These are phyloP conservation scores for Tragulus kanchil DNA, from an alignment of 2,113 vertebrate species.

Conservation along the genomic window DNA sequence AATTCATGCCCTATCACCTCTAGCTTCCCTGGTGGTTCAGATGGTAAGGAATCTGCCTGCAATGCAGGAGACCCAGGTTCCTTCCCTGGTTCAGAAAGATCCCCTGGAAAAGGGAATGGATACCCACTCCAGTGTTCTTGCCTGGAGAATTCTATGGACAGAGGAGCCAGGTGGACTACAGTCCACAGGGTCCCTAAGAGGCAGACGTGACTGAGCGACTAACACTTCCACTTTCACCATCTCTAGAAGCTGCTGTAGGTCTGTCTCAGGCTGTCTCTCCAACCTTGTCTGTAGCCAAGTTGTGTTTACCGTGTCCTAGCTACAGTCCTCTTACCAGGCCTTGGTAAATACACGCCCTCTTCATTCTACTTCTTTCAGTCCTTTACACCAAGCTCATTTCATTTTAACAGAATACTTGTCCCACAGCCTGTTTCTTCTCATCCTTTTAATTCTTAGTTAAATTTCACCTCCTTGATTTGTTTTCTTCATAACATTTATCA, in stretches of 20 bases:
- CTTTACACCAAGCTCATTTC: background rate
- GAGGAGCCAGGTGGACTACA: background rate
- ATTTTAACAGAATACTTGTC: background rate
- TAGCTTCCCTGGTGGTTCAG: background rate
- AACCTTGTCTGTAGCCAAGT: background rate
- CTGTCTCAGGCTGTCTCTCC: background rate
- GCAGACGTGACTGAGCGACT: background rate
- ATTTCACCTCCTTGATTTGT: background rate
- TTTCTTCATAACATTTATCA: background rate
- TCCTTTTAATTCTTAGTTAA: background rate
- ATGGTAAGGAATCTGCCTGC: background rate
- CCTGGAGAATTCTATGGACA: background rate
- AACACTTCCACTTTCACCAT: background rate
- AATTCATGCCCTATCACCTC: background rate
- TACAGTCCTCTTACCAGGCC: background rate
- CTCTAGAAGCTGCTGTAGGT: background rate
- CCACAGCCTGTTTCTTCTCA: background rate
- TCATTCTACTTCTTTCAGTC: background rate
- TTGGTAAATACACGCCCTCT: background rate
- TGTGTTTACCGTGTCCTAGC: background rate
- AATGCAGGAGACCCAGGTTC: background rate
- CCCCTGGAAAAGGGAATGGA: background rate
- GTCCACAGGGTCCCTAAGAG: background rate
- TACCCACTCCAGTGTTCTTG: background rate
- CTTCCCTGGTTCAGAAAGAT: background rate